Base-by-base conservation (phyloP, 2,797 vertebrate genomes). In the Gouania willdenowi region DNA sequence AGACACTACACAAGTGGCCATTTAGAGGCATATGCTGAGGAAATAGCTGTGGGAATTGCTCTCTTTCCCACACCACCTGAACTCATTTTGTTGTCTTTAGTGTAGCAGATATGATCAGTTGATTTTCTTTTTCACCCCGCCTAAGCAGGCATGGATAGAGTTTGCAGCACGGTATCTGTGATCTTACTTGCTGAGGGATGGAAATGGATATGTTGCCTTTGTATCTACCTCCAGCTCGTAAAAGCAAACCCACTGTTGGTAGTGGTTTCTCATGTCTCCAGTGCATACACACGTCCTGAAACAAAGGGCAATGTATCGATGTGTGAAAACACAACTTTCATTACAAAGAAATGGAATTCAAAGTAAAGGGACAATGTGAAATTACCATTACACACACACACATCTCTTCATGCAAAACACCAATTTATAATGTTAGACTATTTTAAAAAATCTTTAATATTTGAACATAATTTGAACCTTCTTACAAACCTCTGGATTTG, bases 141-240 rank as follows among this genome's bases (percentile, higher is more conserved):
- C 63, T 71, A 56, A 46, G 51, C 39, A 65, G 56, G 59, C 48
- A 45, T 17, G 26, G 59, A 31, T 26, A 1, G 31, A 36, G 57
- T 66, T 52, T 73, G 34, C 45, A 41, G 36, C 55, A 1, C 10
- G 26, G 27, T 66, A 72, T 75, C 57, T 53, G 33, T 8, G 68
- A 62, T 73, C 62, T 47, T 7, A 22, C 33, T 12, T 30, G 58
- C 53, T 39, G 51, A 60, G 53, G 50, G 29, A 40, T 60, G 46
- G 52, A 77, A 78, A 81, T 50, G 33, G 74, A 83, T 71, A 62
- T 11, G 58, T 21, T 73, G 64, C 77, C 54, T 67, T 66, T 75
- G 51, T 48, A 58, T 78, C 67, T 56, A 56, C 55, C 56, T 78
- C 42, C 54, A 43, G 41, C 47, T 49, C 62, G 38, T 31, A 6